Base-by-base conservation (phyloP, 2,888 invertebrate genomes). In the Molanna angustata region DNA sequence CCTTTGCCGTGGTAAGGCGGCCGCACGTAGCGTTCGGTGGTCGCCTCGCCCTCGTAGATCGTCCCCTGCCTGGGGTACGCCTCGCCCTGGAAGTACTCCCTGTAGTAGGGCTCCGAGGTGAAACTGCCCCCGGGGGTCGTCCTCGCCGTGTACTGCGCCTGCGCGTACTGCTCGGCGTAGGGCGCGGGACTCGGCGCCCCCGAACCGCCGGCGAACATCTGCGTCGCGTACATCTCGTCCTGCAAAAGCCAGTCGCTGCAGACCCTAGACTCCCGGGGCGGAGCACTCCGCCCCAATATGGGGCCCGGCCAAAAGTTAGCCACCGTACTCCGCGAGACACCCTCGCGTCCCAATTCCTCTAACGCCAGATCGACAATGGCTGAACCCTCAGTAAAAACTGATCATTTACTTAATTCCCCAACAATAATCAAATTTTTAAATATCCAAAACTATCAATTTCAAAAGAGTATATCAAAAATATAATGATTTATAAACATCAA, bases 1-100 rank as follows among this genome's bases (percentile, higher is more conserved):
- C 85, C 80, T 75, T 86, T 80, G 67, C 84, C 82, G 66, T 86
- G 86, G 72, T 88, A 87, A 61, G 83, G 80, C 64, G 83, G 83
- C 31, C 84, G 79, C 40, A 82, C 82, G 66, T 86, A 86, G 62
- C 86, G 74, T 66, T 86, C 85, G 61, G 83, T 83, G 66, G 80
- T 80, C 62, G 78, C 78, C 45, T 78, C 74, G 60, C 79, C 79
- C 53, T 72, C 76, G 64, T 82, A 82, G 43, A 51, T 79, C 71
- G 57, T 78, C 52, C 78, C 76, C 62, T 81, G 81, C 52, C 78
- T 77, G 62, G 80, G 81, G 49, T 67, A 69, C 48, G 80, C 80
- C 42, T 79, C 74, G 33, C 77, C 77, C 56, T 80, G 80, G 70
- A 87, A 88, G 69, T 88, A 88, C 72, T 89, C 89, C 20, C 73